Conservation (phyloP, 2,113 vertebrate species). For the Sinocyclocheilus anshuiensis region DNA sequence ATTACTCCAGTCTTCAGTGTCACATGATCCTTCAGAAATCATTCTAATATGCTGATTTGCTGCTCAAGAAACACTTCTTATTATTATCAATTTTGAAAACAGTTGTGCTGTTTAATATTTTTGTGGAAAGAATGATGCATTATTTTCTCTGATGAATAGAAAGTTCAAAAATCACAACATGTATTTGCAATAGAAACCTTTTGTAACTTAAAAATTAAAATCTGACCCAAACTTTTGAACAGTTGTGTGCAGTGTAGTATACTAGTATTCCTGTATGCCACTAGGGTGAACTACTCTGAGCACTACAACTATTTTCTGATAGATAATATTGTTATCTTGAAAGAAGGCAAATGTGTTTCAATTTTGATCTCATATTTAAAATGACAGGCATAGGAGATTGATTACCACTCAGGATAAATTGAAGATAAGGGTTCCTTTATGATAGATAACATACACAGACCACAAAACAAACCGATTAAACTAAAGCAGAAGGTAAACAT, state of each 20-base stretch:
- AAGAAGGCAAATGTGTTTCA: neutral
- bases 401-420: neutral
- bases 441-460: neutral
- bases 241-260: too few species aligned
- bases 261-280: neutral
- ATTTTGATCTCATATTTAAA: constrained; percentile 2
- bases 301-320: neutral
- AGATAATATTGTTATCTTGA: constrained; percentile 26
- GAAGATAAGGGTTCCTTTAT: neutral
- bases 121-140: neutral
- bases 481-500: neutral
- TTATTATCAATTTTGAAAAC: neutral
- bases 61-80: neutral
- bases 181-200: too few species aligned
- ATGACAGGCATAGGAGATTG: neutral
- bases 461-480: neutral
- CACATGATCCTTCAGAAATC: too few species aligned
- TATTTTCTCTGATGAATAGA: neutral
- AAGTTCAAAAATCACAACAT: too few species aligned
- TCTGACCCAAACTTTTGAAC: too few species aligned
- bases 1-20: too few species aligned
- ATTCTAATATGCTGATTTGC: too few species aligned
- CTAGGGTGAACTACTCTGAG: neutral
- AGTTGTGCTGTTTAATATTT: neutral
- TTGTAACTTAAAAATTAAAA: too few species aligned